Evolutionary conservation across 2,888 invertebrate genomes (phyloP).

Genomic region (Phlogophora meticulosa): DNA sequence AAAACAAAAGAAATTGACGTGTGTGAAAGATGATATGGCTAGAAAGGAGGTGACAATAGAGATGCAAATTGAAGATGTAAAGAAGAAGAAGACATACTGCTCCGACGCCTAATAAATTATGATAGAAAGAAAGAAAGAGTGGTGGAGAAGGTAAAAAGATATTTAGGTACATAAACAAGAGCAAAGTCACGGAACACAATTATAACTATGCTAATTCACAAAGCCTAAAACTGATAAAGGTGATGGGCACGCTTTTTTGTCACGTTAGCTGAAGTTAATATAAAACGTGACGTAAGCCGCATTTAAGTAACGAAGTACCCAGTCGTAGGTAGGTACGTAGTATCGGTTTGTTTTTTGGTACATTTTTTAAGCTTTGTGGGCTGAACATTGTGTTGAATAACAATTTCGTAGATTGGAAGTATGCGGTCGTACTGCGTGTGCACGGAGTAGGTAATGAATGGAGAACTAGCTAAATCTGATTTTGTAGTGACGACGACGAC

Average conservation of each 20-base stretch:
- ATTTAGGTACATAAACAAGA: too few species aligned
- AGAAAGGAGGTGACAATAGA: too few species aligned
- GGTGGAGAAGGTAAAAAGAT: too few species aligned
- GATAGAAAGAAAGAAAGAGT: too few species aligned
- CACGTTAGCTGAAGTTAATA: conserved; percentile 47
- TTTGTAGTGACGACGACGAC: too few species aligned
- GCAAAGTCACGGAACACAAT: conserved; percentile 3
- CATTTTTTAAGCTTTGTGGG: neutral
- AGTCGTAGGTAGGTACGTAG: neutral
- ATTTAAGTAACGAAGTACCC: conserved; percentile 34
- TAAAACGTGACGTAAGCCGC: conserved; percentile 46
- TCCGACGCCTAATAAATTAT: too few species aligned
- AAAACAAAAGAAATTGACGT: too few species aligned
- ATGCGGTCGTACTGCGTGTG: neutral
- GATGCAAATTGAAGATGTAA: too few species aligned
- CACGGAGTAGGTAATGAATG: neutral
- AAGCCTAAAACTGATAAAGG: conserved; percentile 30
- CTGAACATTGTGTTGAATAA: conserved; percentile 21
- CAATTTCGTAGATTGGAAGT: conserved; percentile 26
- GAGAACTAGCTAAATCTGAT: neutral
- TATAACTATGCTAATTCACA: conserved; percentile 28
- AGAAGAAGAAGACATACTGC: too few species aligned
- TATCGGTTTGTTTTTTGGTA: conserved; percentile 1
- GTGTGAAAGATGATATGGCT: too few species aligned
- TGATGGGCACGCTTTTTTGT: conserved; percentile 33